Percentiles rank a stretch among this genome's conserved stretches.
Conservation (phyloP, 2,113 vertebrate species). For the Micronisus gabar region DNA sequence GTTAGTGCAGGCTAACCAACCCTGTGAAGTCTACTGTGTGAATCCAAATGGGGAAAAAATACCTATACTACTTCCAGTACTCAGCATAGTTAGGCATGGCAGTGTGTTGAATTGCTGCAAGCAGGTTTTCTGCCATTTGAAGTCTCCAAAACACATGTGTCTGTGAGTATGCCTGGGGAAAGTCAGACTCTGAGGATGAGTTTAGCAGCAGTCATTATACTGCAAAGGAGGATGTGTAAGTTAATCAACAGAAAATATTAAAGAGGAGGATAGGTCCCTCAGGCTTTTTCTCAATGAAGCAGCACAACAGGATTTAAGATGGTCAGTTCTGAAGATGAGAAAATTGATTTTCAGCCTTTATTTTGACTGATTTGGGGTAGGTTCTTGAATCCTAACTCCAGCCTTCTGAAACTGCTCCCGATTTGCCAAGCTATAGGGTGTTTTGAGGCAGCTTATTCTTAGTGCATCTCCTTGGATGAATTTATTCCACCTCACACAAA, state of each 20-base stretch:
- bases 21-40: not conserved
- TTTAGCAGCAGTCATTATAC: not conserved
- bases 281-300: not conserved
- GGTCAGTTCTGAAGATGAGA: not conserved
- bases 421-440: not conserved
- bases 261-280: not conserved
- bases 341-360: not conserved
- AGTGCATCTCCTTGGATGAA: not conserved
- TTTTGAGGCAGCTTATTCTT: not conserved
- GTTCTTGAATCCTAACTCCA: not conserved
- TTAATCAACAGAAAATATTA: not conserved
- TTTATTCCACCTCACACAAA: not conserved
- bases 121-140: not conserved
- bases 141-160: accelerated
- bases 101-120: not conserved
- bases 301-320: not conserved
- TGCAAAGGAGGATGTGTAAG: not conserved
- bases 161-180: not conserved
- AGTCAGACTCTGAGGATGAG: not conserved
- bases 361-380: not conserved
- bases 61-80: not conserved
- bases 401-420: not conserved
- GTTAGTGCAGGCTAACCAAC: not conserved
- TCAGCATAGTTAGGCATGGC: not conserved
- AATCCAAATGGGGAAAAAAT: not conserved